Evolutionary conservation across 1,140 invertebrate genomes (phyloP), one percentile per base, ranked within the genome.

Genomic region (Tachypleus tridentatus): DNA sequence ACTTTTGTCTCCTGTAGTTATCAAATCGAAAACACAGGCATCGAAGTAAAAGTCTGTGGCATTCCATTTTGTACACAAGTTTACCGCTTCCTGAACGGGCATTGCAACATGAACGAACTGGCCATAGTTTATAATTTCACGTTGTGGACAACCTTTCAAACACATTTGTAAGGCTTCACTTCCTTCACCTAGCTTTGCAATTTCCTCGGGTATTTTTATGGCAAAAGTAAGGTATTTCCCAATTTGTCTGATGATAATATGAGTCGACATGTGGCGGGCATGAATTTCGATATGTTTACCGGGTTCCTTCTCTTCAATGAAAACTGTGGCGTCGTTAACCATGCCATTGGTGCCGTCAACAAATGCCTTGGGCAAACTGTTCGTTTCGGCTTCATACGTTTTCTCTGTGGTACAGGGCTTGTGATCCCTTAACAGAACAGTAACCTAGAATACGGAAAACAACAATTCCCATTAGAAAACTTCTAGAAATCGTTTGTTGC

Each of bases 1-100:
- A 62, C 73, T 75, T 47, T 67, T 66, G 52, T 80, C 78, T 4
- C 81, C 81, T 0, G 82, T 81, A 3, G 79, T 79, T 75, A 83
- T 75, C 60, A 82, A 74, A 71, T 84, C 82, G 70, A 83, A 84
- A 58, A 83, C 78, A 73, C 82, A 84, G 62, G 81, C 81, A 71
- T 84, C 82, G 62, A 84, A 76, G 71, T 81, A 83, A 69, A 80
- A 78, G 69, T 81, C 82, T 10, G 80, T 80, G 48, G 83, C 67
- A 57, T 76, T 74, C 5, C 74, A 71, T 10, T 75, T 67, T 10
- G 75, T 70, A 64, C 80, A 82, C 11, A 74, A 63, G 7, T 70
- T 70, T 50, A 74, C 64, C 3, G 77, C 77, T 52, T 73, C 67
- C 5, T 71, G 65, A 29, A 66, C 57, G 11, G 60, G 58, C 65